Percentiles rank a stretch among this genome's conserved stretches.
Conservation (phyloP, 2,888 invertebrate genomes). For the Merodon equestris region DNA sequence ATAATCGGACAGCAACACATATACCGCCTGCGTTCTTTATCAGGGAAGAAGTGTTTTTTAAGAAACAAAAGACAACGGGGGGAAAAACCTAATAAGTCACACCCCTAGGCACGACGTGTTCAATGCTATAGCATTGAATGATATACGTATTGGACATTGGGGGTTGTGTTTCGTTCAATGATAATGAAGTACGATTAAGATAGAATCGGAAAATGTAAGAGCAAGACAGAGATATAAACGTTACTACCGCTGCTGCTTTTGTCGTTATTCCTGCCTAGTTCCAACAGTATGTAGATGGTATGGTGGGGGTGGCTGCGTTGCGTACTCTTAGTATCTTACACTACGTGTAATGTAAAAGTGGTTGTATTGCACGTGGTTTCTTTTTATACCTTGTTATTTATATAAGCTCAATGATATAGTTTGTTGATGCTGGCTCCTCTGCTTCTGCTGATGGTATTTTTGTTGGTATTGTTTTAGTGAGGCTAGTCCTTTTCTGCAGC, state of each 20-base stretch:
- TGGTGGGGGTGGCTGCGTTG: constrained; percentile 17
- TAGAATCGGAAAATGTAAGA: constrained; percentile 54
- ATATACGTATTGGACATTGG: constrained; percentile 21
- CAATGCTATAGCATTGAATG: constrained; percentile 40
- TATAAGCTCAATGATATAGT: constrained; percentile 52
- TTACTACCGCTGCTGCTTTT: too few species aligned
- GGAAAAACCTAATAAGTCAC: constrained; percentile 65
- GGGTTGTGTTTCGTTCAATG: constrained; percentile 58
- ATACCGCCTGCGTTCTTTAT: constrained; percentile 58
- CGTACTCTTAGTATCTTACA: constrained; percentile 21
- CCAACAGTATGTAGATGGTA: constrained; percentile 21
- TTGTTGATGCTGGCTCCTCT: background rate
- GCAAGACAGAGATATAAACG: constrained; percentile 53
- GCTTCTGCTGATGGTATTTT: background rate
- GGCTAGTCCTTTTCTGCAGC: background rate
- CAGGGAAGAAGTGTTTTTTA: constrained; percentile 43
- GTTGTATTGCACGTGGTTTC: constrained; percentile 58
- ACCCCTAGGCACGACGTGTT: constrained; percentile 47
- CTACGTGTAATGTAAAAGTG: constrained; percentile 48
- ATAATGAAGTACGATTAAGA: constrained; percentile 57
- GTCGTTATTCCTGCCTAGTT: too few species aligned
- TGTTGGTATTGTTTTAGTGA: background rate
- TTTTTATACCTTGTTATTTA: constrained; percentile 53
- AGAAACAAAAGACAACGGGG: constrained; percentile 54
- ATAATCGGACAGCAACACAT: constrained; percentile 52